Conservation (phyloP, 2,888 invertebrate species). For the Sinhomidia bicolor region DNA sequence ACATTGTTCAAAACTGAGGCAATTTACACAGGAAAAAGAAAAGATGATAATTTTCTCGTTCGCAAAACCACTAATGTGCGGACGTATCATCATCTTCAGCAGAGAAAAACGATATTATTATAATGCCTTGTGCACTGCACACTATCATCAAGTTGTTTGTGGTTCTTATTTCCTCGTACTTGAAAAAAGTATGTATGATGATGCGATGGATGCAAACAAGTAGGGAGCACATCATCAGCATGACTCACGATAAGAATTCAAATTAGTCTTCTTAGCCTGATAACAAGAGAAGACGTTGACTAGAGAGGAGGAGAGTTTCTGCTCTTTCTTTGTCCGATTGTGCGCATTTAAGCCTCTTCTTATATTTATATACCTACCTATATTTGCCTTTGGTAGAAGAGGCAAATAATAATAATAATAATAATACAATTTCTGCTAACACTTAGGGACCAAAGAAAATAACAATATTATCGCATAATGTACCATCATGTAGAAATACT, state of each 20-base stretch:
- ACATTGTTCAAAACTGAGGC: constrained; percentile 23
- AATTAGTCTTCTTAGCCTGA: not conserved
- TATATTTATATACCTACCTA: not conserved
- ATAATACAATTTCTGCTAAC: too few relatives aligned
- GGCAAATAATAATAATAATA: constrained; percentile 9
- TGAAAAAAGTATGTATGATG: too few relatives aligned
- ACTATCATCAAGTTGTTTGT: constrained; percentile 47
- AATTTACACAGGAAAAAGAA: constrained; percentile 51
- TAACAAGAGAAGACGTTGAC: constrained; percentile 1
- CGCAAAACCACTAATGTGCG: constrained; percentile 41
- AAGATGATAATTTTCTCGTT: constrained; percentile 43
- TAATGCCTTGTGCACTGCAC: not conserved
- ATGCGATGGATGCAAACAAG: constrained; percentile 16
- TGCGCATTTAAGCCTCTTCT: too few relatives aligned
- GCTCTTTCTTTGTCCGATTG: not conserved
- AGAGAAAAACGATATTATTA: constrained; percentile 28
- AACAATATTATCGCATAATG: not conserved
- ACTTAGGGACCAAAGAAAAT: constrained; percentile 1
- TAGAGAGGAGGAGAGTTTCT: too few relatives aligned
- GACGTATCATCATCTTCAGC: constrained; percentile 34
- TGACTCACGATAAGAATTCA: constrained; percentile 43
- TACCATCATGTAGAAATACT: not conserved
- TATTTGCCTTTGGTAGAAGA: not conserved
- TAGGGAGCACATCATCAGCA: too few relatives aligned
- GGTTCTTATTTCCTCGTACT: constrained; percentile 48